Evolutionary conservation across 1,140 invertebrate species (phyloP).

Genomic region (Calephelis nemesis): DNA sequence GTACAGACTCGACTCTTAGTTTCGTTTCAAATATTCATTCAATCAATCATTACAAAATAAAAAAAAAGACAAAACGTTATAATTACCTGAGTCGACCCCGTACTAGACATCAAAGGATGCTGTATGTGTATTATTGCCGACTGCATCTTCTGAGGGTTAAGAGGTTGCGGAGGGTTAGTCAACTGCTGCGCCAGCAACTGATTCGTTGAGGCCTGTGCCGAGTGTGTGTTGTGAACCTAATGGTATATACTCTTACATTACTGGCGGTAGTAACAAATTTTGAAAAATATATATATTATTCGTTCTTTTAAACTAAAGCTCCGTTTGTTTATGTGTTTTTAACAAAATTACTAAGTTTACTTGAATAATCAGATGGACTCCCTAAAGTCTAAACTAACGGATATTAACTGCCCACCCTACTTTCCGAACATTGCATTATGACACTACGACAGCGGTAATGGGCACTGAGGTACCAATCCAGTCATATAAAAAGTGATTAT

Average conservation of each 20-base stretch:
- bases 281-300: slow-evolving; percentile 3
- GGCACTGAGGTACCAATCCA: too few species aligned
- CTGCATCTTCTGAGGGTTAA: slow-evolving; percentile 78
- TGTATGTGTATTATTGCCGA: slow-evolving; percentile 76
- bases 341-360: too few species aligned
- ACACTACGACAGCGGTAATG: too few species aligned
- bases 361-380: too few species aligned
- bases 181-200: slow-evolving; percentile 74
- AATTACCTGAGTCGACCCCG: slow-evolving; percentile 60
- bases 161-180: slow-evolving; percentile 73
- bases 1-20: background rate
- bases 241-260: slow-evolving; percentile 10
- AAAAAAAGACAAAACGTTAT: slow-evolving; percentile 3
- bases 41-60: background rate
- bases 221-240: slow-evolving; percentile 46
- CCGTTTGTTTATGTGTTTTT: too few species aligned
- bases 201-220: slow-evolving; percentile 70
- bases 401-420: too few species aligned
- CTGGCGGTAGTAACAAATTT: background rate
- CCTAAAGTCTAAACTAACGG: too few species aligned
- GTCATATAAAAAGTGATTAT: too few species aligned
- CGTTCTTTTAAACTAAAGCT: too few species aligned
- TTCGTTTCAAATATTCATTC: background rate
- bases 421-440: too few species aligned
- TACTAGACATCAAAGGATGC: slow-evolving; percentile 70